Conservation (phyloP, 2,113 vertebrate species). For the Ictidomys tridecemlineatus region DNA sequence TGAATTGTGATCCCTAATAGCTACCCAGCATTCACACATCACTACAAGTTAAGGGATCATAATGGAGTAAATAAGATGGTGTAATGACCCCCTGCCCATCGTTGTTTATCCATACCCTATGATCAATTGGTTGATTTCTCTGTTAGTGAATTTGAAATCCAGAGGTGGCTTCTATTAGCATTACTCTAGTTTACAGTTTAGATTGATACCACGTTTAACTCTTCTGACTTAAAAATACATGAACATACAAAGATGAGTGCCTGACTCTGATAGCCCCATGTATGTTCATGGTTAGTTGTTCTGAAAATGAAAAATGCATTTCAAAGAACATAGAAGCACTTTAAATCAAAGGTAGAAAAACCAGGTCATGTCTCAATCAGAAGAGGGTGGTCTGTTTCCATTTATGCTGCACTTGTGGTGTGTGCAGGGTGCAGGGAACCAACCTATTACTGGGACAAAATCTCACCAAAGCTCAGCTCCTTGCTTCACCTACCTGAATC, state of each 20-base stretch:
- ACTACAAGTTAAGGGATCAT: rapidly evolving
- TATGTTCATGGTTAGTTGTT: neutral
- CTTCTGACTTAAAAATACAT: neutral
- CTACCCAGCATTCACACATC: no score
- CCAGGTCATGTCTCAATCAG: rapidly evolving
- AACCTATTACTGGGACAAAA: rapidly evolving
- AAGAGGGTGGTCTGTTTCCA: rapidly evolving
- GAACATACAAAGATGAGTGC: no score
- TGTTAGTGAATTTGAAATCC: neutral
- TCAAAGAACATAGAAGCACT: neutral
- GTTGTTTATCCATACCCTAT: rapidly evolving
- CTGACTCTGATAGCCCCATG: rapidly evolving
- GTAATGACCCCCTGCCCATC: rapidly evolving
- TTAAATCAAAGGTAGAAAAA: neutral
- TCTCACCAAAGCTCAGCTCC: rapidly evolving
- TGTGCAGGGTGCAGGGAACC: rapidly evolving
- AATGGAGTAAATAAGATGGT: neutral
- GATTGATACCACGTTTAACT: neutral
- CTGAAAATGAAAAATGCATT: neutral
- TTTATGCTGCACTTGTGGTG: rapidly evolving
- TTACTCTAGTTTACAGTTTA: no score
- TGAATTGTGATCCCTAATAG: rapidly evolving
- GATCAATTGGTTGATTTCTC: no score
- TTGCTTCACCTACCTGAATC: rapidly evolving
- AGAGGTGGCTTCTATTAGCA: neutral